These are phyloP conservation scores for Riptortus pedestris DNA, from an alignment of 1,140 invertebrate genomes.

Conservation along the genomic window DNA sequence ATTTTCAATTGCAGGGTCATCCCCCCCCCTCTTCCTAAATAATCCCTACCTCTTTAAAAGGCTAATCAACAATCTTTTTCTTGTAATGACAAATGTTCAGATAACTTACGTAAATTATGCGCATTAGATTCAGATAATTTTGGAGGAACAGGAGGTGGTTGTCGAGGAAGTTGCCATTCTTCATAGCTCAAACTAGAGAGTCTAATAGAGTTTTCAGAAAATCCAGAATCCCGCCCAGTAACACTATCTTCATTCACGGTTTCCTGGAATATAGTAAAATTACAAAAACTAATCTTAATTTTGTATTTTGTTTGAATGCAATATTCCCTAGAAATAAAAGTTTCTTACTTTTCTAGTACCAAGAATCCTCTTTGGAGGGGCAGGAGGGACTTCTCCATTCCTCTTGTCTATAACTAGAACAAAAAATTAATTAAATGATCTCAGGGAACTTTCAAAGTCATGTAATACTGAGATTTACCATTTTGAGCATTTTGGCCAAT, in stretches of 20 bases:
- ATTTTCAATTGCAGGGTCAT: too few species aligned
- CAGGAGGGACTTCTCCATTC: conserved; percentile 42
- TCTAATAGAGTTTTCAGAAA: conserved; percentile 27
- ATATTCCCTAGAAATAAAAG: conserved; percentile 33
- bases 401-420: conserved; percentile 46
- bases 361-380: conserved; percentile 44
- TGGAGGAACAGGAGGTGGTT: conserved; percentile 26
- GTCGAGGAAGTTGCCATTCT: conserved; percentile 28
- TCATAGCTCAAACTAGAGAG: conserved; percentile 27
- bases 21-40: too few species aligned
- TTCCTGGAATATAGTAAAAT: conserved; percentile 34
- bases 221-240: conserved; percentile 33
- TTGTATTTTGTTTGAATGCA: neutral
- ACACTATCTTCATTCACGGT: conserved; percentile 35
- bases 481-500: too few species aligned
- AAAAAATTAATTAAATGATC: too few species aligned
- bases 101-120: neutral
- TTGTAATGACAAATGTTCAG: too few species aligned
- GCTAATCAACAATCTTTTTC: too few species aligned
- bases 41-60: too few species aligned
- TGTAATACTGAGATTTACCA: neutral
- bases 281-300: neutral
- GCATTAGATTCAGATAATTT: conserved; percentile 8
- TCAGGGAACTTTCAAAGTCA: neutral
- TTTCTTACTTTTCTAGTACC: conserved; percentile 22